Evolutionary conservation across 2,113 vertebrate species (phyloP).

Genomic region (Prionailurus bengalensis): DNA sequence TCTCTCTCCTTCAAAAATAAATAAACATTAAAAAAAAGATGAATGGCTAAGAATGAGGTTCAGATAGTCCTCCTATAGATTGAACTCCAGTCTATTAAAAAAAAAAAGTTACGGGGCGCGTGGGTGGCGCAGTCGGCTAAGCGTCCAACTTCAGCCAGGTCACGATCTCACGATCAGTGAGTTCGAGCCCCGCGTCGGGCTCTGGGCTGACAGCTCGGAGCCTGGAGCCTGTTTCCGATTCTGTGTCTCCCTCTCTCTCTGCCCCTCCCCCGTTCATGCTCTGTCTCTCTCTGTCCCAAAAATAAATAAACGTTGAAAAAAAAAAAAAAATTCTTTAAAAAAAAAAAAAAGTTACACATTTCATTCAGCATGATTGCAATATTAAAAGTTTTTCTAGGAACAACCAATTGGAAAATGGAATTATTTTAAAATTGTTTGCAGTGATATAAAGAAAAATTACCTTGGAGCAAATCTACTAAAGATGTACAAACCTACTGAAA

Average conservation of each 20-base stretch:
- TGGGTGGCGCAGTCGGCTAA: too few species aligned
- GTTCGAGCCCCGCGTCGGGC: too few species aligned
- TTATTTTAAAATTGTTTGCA: conserved; percentile 16
- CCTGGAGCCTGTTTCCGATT: too few species aligned
- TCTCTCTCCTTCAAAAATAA: too few species aligned
- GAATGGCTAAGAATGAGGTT: background rate
- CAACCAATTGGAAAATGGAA: conserved; percentile 14
- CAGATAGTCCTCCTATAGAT: background rate
- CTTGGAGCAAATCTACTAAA: background rate
- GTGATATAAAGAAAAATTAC: background rate
- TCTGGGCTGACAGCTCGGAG: too few species aligned
- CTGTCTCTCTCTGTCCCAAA: too few species aligned
- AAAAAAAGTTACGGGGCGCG: background rate
- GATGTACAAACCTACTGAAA: background rate
- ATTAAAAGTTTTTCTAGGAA: background rate
- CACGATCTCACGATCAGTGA: too few species aligned
- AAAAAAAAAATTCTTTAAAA: too few species aligned
- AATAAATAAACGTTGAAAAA: too few species aligned
- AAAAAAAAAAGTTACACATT: background rate
- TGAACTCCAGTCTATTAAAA: background rate
- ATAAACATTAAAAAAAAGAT: background rate
- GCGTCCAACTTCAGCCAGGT: too few species aligned
- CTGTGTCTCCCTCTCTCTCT: too few species aligned
- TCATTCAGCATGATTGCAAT: background rate
- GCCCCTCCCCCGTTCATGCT: too few species aligned